phyloP scores from a whole-genome alignment of 2,113 vertebrate genomes.

The Ailurus styani region DNA sequence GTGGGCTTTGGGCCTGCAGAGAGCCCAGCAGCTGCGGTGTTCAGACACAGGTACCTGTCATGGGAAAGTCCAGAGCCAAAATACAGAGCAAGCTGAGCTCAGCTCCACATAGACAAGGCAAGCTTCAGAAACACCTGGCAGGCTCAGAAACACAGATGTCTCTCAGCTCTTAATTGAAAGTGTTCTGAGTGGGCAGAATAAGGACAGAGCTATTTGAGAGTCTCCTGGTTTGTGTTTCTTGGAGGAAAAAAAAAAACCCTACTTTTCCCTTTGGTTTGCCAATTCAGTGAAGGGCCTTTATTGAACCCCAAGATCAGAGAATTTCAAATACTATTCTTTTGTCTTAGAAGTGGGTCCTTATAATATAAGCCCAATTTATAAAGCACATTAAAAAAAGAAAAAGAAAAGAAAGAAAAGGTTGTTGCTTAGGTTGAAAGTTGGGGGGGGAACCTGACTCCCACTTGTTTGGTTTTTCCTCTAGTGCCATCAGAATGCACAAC shows the following conservation, averaged over 20 bases:
- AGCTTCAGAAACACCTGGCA: background rate
- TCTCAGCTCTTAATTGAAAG: background rate
- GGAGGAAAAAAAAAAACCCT: background rate
- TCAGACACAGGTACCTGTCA: background rate
- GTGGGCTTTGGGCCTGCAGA: background rate
- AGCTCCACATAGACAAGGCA: accelerated
- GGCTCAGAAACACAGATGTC: background rate
- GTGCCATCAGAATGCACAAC: accelerated
- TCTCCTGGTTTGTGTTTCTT: background rate
- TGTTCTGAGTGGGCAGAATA: background rate
- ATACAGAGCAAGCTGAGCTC: background rate
- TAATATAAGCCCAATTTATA: background rate
- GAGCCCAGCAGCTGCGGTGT: background rate
- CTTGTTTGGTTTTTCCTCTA: background rate
- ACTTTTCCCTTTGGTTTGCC: background rate
- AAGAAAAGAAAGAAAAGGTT: too few relatives aligned
- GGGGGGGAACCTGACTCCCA: too few relatives aligned
- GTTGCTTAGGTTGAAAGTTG: background rate
- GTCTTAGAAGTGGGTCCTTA: background rate
- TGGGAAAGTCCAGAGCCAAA: background rate
- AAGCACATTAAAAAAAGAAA: background rate
- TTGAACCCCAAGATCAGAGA: background rate
- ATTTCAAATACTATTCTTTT: background rate
- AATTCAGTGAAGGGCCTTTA: background rate
- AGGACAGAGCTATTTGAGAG: background rate